These are phyloP conservation scores for Batillaria attramentaria DNA, from an alignment of 1,140 invertebrate species.

Conservation along the genomic window DNA sequence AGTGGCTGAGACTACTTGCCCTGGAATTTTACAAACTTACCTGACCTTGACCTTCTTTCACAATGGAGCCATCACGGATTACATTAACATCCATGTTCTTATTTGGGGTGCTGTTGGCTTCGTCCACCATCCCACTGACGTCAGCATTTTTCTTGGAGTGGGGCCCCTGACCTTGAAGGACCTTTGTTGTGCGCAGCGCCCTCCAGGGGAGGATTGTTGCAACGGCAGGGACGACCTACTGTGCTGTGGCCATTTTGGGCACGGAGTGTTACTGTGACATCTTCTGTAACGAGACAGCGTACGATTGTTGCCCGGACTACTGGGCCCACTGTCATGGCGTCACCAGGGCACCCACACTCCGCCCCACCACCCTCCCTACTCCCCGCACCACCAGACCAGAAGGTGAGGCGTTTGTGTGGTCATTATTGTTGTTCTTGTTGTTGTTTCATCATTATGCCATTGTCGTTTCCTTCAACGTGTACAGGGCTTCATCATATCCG, in stretches of 20 bases:
- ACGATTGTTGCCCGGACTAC: slow-evolving; percentile 92
- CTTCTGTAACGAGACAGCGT: slow-evolving; percentile 84
- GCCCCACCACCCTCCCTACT: slow-evolving; percentile 31
- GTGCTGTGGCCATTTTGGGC: slow-evolving; percentile 80
- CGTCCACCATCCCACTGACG: background rate
- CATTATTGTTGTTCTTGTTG: background rate
- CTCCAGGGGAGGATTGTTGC: slow-evolving; percentile 76
- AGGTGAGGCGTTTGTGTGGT: slow-evolving; percentile 32
- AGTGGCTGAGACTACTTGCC: background rate
- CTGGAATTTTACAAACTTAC: background rate
- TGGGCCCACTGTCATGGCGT: slow-evolving; percentile 79
- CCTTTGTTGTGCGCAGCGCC: slow-evolving; percentile 55
- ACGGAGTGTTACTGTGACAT: slow-evolving; percentile 94
- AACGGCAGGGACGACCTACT: slow-evolving; percentile 80
- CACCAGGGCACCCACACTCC: slow-evolving; percentile 35
- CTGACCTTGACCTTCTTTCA: background rate
- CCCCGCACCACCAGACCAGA: slow-evolving; percentile 33
- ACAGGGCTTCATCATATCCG: background rate
- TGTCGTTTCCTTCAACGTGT: background rate
- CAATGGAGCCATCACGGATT: background rate
- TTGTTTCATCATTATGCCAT: background rate
- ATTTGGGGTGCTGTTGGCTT: background rate
- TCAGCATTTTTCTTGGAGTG: slow-evolving; percentile 44
- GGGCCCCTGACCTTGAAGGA: slow-evolving; percentile 54
- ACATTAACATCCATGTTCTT: background rate